These are phyloP conservation scores for Aphidius colemani DNA, from an alignment of 2,888 invertebrate genomes.

Conservation along the genomic window DNA sequence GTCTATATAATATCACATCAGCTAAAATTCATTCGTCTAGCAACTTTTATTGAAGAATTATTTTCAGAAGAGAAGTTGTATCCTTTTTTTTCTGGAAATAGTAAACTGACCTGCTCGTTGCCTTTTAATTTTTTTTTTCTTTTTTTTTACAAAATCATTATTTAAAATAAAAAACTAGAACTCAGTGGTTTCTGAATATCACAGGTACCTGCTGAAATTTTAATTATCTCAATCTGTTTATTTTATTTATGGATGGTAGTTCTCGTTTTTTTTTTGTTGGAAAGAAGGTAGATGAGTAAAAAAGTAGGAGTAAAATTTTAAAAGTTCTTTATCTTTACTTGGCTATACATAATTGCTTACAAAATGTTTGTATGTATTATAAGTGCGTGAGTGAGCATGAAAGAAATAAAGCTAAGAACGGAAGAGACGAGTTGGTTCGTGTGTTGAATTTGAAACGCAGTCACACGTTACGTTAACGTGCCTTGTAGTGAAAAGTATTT, in stretches of 20 bases:
- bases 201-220: neutral
- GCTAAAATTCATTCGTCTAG: too few species aligned
- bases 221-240: neutral
- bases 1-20: too few species aligned
- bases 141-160: slow-evolving; percentile 1
- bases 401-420: slow-evolving; percentile 38
- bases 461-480: slow-evolving; percentile 18
- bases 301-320: neutral
- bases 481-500: neutral
- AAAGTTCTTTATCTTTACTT: neutral
- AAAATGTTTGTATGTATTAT: neutral
- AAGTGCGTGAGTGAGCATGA: slow-evolving; percentile 8
- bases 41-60: too few species aligned
- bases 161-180: neutral
- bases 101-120: slow-evolving; percentile 9
- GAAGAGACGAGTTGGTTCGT: slow-evolving; percentile 51
- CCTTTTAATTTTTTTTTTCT: neutral
- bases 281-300: neutral
- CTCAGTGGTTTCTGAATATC: neutral
- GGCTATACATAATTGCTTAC: neutral
- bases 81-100: neutral
- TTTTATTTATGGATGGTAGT: neutral
- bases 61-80: neutral
- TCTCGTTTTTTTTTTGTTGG: neutral
- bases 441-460: slow-evolving; percentile 47